These are phyloP conservation scores for Tetanocera ferruginea DNA, from an alignment of 2,888 invertebrate species.

Conservation along the genomic window DNA sequence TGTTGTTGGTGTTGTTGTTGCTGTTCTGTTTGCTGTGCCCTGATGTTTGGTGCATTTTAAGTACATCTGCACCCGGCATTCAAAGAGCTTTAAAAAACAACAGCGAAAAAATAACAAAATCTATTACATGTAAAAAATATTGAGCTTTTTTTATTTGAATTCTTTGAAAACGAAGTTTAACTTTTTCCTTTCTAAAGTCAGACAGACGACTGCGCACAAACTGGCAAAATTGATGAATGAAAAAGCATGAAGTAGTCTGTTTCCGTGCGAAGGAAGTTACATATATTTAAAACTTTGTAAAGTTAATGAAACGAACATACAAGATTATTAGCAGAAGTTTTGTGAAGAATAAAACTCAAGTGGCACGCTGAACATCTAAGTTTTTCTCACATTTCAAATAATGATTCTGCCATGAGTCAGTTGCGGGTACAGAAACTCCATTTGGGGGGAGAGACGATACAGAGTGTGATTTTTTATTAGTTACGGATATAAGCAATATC, in stretches of 20 bases:
- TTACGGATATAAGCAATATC: no score
- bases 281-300: no score
- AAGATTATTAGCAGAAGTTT: no score
- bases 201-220: conserved; percentile 10
- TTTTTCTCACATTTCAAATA: not conserved
- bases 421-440: not conserved
- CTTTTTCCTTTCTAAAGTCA: not conserved
- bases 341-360: no score
- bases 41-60: conserved; percentile 16
- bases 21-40: not conserved
- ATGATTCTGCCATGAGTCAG: not conserved
- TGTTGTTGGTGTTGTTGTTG: not conserved
- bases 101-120: not conserved
- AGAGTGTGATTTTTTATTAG: no score
- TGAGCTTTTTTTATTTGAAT: not conserved
- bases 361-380: no score
- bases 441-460: no score
- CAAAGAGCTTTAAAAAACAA: not conserved
- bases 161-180: not conserved
- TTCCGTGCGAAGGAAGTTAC: no score
- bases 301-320: no score
- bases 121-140: not conserved
- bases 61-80: conserved; percentile 33
- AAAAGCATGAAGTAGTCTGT: not conserved
- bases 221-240: conserved; percentile 23